phyloP scores from a whole-genome alignment of 2,888 invertebrate genomes.

The Drosophila parthenogenetica region DNA sequence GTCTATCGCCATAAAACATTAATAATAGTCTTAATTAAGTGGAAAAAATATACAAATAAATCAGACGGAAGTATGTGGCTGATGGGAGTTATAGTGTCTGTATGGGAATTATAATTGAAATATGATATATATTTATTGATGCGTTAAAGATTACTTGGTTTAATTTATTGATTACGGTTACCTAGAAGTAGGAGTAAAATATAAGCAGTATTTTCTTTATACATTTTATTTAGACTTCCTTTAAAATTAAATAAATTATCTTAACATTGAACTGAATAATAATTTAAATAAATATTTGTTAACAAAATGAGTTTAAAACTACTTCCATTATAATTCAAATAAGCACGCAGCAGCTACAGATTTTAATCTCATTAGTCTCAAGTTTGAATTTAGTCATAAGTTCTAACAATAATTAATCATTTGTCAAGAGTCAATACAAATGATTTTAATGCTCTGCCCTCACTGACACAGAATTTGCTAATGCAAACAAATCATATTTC shows the following conservation, averaged over 20 bases:
- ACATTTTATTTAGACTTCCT: too few relatives aligned
- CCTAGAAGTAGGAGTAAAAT: too few relatives aligned
- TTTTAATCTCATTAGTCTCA: background rate
- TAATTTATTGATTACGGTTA: too few relatives aligned
- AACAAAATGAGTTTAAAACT: too few relatives aligned
- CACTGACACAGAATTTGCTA: slow-evolving; percentile 37
- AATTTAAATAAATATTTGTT: too few relatives aligned
- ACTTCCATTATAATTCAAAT: too few relatives aligned
- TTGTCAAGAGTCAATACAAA: slow-evolving; percentile 25
- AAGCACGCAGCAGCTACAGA: background rate
- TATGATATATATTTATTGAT: background rate
- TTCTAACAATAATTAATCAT: slow-evolving; percentile 34
- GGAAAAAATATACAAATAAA: slow-evolving; percentile 18
- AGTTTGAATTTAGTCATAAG: slow-evolving; percentile 2
- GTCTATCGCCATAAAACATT: slow-evolving; percentile 5
- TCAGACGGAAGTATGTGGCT: slow-evolving; percentile 3
- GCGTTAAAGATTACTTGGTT: too few relatives aligned
- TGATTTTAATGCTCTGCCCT: slow-evolving; percentile 28
- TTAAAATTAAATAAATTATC: too few relatives aligned
- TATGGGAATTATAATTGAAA: slow-evolving; percentile 4
- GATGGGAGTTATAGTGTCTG: background rate
- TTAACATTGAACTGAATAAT: too few relatives aligned
- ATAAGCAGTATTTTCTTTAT: too few relatives aligned
- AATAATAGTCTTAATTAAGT: slow-evolving; percentile 22
- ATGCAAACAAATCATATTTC: slow-evolving; percentile 73